Base-by-base conservation (phyloP, 2,888 invertebrate species). In the Sminthurinus aureus region DNA sequence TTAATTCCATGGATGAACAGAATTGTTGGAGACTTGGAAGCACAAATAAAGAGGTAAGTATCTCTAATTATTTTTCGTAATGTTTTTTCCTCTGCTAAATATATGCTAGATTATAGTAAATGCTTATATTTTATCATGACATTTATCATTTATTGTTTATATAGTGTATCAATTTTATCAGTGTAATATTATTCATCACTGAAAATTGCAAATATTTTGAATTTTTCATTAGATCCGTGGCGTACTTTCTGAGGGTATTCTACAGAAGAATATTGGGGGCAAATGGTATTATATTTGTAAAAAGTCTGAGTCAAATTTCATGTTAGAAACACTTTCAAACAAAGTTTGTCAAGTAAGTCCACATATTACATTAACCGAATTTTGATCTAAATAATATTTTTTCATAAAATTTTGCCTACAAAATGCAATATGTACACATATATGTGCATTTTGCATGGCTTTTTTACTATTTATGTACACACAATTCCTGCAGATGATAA, bases 1-100 rank as follows among this genome's bases (percentile, higher is more conserved):
- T 22, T 22, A 90, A 92, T 86, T 92, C 93, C 50, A 96, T 96
- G 91, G 96, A 96, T 89, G 96, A 96, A 91, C 89, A 92, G 79
- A 93, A 95, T 89, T 96, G 96, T 81, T 87, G 75, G 58, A 77
- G 87, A 67, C 67, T 87, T 66, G 76, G 79, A 8, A 83, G 81
- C 66, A 66, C 83, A 13, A 79, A 84, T 11, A n/a, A 77, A 50
- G 82, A 84, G 6, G 85, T 86, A 79, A 84, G 52, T 66, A 12
- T 58, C 1, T 38, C 1, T 38, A 38, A 38, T 4, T 6, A 38
- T 38, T 38, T 38, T 38, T 38, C n/a, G n/a, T 67, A 67, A 20
- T 67, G 11, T 67, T 38, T 38, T 38, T 38, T 38, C n/a, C n/a
- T n/a, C n/a, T n/a, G n/a, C n/a, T n/a, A n/a, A n/a, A n/a, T n/a